A percentile compares a stretch with the other conserved stretches of the same genome.
These are phyloP conservation scores for Aplysia californica DNA, from an alignment of 1,140 invertebrate genomes.

Conservation along the genomic window DNA sequence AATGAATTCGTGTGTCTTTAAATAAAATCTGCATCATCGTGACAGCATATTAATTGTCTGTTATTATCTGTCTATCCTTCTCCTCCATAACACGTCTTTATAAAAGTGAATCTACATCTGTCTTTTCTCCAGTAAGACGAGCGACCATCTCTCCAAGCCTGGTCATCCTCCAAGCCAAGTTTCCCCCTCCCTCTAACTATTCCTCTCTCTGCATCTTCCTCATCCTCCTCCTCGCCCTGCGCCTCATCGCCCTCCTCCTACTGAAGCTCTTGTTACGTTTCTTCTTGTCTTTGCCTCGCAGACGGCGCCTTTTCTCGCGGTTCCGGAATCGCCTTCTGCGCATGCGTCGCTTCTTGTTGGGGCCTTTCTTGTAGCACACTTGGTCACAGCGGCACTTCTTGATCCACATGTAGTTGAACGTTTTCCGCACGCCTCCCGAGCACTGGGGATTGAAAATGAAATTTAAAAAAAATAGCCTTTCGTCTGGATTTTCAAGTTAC, in stretches of 20 bases:
- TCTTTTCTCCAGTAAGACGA: too few relatives aligned
- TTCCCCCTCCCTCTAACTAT: too few relatives aligned
- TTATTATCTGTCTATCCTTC: too few relatives aligned
- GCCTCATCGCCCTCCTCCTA: background rate
- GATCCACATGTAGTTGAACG: constrained; percentile 56
- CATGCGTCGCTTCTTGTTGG: background rate
- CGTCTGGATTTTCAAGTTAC: background rate
- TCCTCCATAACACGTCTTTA: too few relatives aligned
- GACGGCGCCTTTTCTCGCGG: background rate
- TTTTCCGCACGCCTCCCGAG: constrained; percentile 35
- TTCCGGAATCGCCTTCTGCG: background rate
- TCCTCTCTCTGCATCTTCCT: background rate
- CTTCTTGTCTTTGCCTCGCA: background rate
- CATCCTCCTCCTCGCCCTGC: background rate
- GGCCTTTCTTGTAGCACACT: constrained; percentile 37
- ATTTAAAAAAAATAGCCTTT: background rate
- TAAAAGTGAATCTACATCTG: too few relatives aligned
- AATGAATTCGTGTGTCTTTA: too few relatives aligned
- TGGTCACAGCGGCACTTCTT: constrained; percentile 54
- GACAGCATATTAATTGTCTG: too few relatives aligned
- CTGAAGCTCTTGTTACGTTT: background rate
- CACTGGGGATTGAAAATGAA: constrained; percentile 38
- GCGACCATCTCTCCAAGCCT: too few relatives aligned
- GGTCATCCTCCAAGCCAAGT: too few relatives aligned
- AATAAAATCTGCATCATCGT: too few relatives aligned